Base-by-base conservation (phyloP, 1,140 invertebrate species). In the Procambarus clarkii region DNA sequence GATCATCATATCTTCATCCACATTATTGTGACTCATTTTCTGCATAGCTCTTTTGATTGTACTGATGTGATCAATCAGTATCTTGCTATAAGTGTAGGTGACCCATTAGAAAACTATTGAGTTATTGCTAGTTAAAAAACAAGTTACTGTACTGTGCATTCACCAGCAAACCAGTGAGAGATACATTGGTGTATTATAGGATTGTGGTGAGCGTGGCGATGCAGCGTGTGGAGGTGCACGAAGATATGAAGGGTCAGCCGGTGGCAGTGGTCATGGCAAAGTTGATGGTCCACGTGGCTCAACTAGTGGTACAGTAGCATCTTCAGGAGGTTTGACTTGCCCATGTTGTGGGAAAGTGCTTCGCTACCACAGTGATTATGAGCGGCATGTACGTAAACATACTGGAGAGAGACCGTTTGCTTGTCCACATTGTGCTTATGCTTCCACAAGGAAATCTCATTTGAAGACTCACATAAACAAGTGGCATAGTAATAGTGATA, bases 331-430 rank as follows among this genome's bases (percentile, higher is more conserved):
- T 71, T 71, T 71, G 69, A 71, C n/a, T n/a, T 71, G 69, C 69
- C 69, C 69, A 71, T 71, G 24, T 71, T 71, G 69, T 71, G 69
- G 69, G 5, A 71, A 71, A n/a, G 69, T 71, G 4, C 69, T 71
- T 2, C 69, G n/a, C 69, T 71, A 71, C 69, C 69, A 71, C 69
- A 71, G 69, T 71, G 69, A 71, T 24, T 71, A 71, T 71, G n/a
- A 71, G n/a, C 69, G 69, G 69, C 69, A 71, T n/a, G n/a, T 71
- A 7, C 69, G 69, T 5, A 71, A 71, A 11, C 69, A 71, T 11
- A 71, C 69, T 8, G 69, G 69, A 71, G 69, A 71, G n/a, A 71
- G 69, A 71, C 69, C 69, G 2, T 71, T 71, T 71, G 69, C 69
- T 34, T 71, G 69, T n/a, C 69, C 69, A 7, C 69, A 71, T n/a